A percentile compares a stretch with the other conserved stretches of the same genome.
These are phyloP conservation scores for Drosophila albomicans DNA, from an alignment of 1,140 invertebrate species.

Conservation along the genomic window DNA sequence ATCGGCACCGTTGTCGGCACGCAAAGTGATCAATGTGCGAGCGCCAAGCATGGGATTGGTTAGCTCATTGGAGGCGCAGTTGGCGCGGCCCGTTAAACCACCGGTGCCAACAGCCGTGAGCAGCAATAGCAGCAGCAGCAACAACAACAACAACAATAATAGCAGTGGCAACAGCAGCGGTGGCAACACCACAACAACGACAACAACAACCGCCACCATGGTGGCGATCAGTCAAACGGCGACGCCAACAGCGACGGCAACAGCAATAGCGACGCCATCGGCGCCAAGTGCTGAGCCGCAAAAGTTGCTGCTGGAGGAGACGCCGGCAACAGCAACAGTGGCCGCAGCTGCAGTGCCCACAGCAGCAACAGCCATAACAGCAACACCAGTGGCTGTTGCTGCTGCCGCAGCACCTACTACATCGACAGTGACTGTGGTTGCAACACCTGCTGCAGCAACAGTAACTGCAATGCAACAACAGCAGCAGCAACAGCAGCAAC, in stretches of 20 bases:
- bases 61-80: constrained; percentile 90
- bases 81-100: constrained; percentile 89
- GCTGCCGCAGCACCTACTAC: constrained; percentile 56
- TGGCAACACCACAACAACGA: constrained; percentile 56
- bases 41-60: constrained; percentile 89
- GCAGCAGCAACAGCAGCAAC: constrained; percentile 26
- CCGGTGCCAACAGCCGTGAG: constrained; percentile 85
- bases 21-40: constrained; percentile 85
- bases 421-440: constrained; percentile 50
- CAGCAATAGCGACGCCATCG: constrained; percentile 66
- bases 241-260: constrained; percentile 46
- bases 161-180: constrained; percentile 54
- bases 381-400: constrained; percentile 56
- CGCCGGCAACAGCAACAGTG: constrained; percentile 59
- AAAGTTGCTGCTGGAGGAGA: constrained; percentile 30
- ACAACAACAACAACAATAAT: constrained; percentile 41
- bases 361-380: constrained; percentile 51
- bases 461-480: constrained; percentile 23
- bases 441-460: constrained; percentile 36
- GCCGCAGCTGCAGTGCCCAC: constrained; percentile 61
- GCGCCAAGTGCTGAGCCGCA: constrained; percentile 84
- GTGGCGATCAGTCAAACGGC: constrained; percentile 26
- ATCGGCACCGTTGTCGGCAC: constrained; percentile 85
- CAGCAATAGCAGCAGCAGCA: constrained; percentile 32
- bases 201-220: constrained; percentile 60